Base-by-base conservation (phyloP, 1,140 invertebrate species). In the Drosophila sp. region DNA sequence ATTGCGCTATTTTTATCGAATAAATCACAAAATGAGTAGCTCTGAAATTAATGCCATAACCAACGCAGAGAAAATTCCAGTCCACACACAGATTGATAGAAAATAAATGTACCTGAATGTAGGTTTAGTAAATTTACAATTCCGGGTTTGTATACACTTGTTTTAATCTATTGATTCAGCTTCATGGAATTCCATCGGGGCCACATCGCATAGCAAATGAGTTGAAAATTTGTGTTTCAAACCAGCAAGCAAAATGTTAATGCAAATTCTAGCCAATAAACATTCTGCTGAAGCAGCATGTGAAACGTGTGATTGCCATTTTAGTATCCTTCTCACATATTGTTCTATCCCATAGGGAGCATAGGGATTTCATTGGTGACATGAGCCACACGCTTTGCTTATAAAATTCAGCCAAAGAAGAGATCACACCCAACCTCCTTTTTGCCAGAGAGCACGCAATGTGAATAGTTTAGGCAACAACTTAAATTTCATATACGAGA, bases 31-130 rank as follows among this genome's bases (percentile, higher is more conserved):
- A 46, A 79, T 66, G 61, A 32, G 48, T 18, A 64, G 54, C 63
- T 46, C n/a, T 14, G 58, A 63, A 82, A 82, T 82, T 71, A 78
- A 75, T 82, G 54, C 45, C 71, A 48, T 25, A 32, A 43, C 9
- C 34, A 34, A 27, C 21, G 51, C 61, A 38, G 9, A 46, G 11
- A 43, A 2, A 36, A n/a, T 7, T 7, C 4, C 36, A 38, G 36
- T 38, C 4, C 0, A 21, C 21, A 21, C 21, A 21, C 16, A 16
- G 18, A 3, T 11, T n/a, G 36, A 13, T 4, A 8, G 11, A 2
- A 6, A 16, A 56, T 13, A 18, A 40, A 41, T 61, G n/a, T 2
- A 13, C 27, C 41, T 59, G 16, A 16, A 45, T 51, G 46, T 9
- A 65, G 43, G n/a, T 61, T 29, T 14, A 21, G 58, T 38, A 27